These are phyloP conservation scores for Acropora tenuis DNA, from an alignment of 64 coral and sea anemone species.

Conservation along the genomic window DNA sequence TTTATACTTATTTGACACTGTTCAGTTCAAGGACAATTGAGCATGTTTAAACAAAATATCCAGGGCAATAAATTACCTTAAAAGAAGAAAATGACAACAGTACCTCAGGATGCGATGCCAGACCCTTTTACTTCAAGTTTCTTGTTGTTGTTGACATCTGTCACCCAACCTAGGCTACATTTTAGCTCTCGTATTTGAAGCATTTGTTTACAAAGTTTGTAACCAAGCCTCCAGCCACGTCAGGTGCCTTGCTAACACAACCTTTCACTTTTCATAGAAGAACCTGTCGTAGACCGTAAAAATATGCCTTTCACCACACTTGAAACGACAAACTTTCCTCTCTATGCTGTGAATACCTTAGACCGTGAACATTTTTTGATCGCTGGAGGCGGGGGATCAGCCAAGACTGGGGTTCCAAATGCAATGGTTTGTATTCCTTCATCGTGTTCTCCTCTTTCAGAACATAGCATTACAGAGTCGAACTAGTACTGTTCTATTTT, in stretches of 20 bases:
- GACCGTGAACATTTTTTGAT: constrained; percentile 84
- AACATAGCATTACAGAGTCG: too few relatives aligned
- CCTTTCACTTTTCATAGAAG: background rate
- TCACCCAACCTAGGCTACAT: background rate
- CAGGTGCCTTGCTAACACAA: background rate
- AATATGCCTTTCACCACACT: constrained; percentile 80
- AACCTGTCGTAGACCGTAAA: background rate
- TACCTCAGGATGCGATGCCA: too few relatives aligned
- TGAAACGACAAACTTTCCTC: constrained; percentile 96
- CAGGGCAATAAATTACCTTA: too few relatives aligned
- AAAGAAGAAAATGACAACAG: too few relatives aligned
- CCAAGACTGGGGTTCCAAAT: constrained; percentile 97
- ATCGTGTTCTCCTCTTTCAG: background rate
- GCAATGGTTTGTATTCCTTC: constrained; percentile 71
- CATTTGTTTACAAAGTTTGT: background rate
- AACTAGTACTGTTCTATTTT: too few relatives aligned
- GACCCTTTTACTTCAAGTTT: too few relatives aligned
- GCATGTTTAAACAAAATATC: too few relatives aligned
- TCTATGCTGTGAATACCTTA: constrained; percentile 93
- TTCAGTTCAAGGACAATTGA: too few relatives aligned
- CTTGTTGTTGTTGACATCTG: too few relatives aligned
- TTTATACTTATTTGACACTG: too few relatives aligned
- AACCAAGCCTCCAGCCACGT: constrained; percentile 62
- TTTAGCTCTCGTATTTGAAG: background rate
- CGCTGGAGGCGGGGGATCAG: constrained; percentile 89